Evolutionary conservation across 1,140 invertebrate species (phyloP).

Genomic region (Pogonomyrmex californicus): DNA sequence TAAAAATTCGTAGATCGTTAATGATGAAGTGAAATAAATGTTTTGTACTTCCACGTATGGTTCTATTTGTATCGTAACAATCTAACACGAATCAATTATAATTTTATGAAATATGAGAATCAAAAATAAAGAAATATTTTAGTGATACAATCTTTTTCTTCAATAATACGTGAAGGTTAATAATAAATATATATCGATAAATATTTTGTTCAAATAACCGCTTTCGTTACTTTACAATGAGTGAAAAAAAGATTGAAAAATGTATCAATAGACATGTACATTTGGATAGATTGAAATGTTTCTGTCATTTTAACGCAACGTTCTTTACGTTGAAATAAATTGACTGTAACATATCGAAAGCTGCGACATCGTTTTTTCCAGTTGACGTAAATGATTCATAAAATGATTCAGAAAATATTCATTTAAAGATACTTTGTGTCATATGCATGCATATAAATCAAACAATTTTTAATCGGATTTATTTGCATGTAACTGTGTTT

Average conservation of each 20-base stretch:
- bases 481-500: not conserved
- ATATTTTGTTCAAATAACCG: conserved; percentile 5
- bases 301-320: not conserved
- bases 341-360: conserved; percentile 12
- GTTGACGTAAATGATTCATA: not conserved
- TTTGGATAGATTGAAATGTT: not conserved
- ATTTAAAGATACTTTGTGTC: not conserved
- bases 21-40: not conserved
- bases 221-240: not conserved
- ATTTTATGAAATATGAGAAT: conserved; percentile 6
- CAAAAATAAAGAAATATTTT: conserved; percentile 8
- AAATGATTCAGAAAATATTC: no score
- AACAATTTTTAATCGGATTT: not conserved
- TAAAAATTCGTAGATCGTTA: not conserved
- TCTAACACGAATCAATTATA: not conserved
- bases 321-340: conserved; percentile 5
- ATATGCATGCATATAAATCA: not conserved
- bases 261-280: conserved; percentile 21
- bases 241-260: conserved; percentile 5
- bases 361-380: not conserved
- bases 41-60: not conserved
- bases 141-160: not conserved
- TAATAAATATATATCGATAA: not conserved
- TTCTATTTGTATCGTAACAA: not conserved
- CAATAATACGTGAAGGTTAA: no score